Percentiles rank a stretch among this genome's conserved stretches.
phyloP scores from a whole-genome alignment of 2,113 vertebrate species.

The Cygnus atratus region DNA sequence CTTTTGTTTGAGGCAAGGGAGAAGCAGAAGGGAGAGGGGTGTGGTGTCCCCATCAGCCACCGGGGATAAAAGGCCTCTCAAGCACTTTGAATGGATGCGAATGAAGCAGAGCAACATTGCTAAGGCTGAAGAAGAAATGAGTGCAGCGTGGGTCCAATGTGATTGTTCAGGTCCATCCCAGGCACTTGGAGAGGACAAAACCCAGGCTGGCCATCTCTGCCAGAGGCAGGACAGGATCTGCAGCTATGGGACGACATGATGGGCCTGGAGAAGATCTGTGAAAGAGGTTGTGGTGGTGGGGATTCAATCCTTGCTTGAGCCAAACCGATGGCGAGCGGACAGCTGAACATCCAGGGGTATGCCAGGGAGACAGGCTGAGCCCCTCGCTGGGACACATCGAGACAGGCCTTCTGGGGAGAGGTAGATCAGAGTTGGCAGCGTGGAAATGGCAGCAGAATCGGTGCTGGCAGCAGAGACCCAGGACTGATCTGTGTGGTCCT shows the following conservation, averaged over 20 bases:
- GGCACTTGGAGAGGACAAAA: background rate
- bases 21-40: background rate
- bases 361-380: background rate
- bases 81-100: background rate
- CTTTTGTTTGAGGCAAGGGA: background rate
- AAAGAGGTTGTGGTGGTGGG: background rate
- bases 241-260: rapidly evolving
- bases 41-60: background rate
- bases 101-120: background rate
- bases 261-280: background rate
- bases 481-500: background rate
- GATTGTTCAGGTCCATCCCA: background rate
- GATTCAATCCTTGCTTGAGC: background rate
- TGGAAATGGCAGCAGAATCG: slow-evolving; percentile 5
- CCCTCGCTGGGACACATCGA: background rate
- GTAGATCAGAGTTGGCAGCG: slow-evolving; percentile 29
- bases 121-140: background rate
- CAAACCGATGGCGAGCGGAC: background rate
- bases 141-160: background rate
- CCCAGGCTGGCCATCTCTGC: background rate
- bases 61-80: background rate
- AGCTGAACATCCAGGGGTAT: background rate
- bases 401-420: background rate
- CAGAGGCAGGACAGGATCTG: background rate
- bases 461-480: slow-evolving; percentile 8